Percentiles rank a stretch among this genome's conserved stretches.
These are phyloP conservation scores for Hemicentrotus pulcherrimus DNA, from an alignment of 35 echinoderm and acorn worm genomes.

Conservation along the genomic window DNA sequence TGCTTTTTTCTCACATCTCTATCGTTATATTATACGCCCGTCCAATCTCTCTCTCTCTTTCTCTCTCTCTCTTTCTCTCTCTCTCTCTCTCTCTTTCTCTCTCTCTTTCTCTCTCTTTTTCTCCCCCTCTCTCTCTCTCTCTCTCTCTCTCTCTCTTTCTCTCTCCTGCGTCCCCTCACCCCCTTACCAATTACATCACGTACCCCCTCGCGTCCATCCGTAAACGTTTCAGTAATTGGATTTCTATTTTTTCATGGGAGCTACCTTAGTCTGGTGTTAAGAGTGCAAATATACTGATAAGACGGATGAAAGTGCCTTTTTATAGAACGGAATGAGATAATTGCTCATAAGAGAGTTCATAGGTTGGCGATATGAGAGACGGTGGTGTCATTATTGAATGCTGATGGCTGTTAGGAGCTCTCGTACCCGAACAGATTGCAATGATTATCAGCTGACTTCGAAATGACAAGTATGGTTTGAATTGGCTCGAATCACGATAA, in stretches of 20 bases:
- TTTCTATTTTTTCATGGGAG: not conserved
- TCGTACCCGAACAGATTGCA: not conserved
- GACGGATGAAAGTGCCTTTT: not conserved
- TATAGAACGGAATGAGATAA: not conserved
- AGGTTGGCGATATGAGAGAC: not conserved
- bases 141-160: not conserved
- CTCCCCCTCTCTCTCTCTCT: too few species aligned
- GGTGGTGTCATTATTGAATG: not conserved
- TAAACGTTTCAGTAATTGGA: slow-evolving; percentile 13
- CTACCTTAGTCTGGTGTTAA: not conserved
- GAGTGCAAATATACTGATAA: not conserved
- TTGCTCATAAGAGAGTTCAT: not conserved
- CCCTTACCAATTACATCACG: not conserved
- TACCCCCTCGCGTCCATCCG: not conserved
- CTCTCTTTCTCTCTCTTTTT: too few species aligned
- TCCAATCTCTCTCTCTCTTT: not conserved
- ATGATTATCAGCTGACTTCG: not conserved
- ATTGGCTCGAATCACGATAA: too few species aligned
- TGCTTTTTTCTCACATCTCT: not conserved
- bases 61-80: too few species aligned
- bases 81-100: too few species aligned
- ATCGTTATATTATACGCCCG: not conserved
- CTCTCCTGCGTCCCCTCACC: not conserved
- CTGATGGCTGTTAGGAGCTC: not conserved
- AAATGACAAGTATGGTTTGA: too few species aligned